Evolutionary conservation across 1,140 invertebrate species (phyloP), one percentile per base, ranked within the genome.

Genomic region (Potamilus streckersoni): DNA sequence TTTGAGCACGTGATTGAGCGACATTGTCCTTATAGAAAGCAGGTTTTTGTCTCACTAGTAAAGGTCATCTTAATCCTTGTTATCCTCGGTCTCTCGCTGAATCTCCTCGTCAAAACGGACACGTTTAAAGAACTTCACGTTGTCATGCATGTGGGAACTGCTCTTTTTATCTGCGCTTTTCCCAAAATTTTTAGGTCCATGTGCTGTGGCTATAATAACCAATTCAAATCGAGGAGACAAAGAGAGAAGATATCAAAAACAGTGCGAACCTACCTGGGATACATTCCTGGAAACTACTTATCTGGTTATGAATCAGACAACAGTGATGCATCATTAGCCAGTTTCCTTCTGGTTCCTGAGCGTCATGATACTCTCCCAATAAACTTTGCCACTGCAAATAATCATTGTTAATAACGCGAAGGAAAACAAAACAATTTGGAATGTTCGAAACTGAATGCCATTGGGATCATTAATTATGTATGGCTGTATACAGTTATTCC

Each of bases 1-100:
- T 74, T 74, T 74, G 72, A 74, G 27, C 64, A 68, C 31, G 72
- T 69, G 19, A 74, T 74, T 61, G 72, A 74, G 59, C 67, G 60
- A 27, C 72, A 74, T 62, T 61, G 17, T 55, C 72, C 72, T 12
- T 20, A 64, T 17, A 59, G 64, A n/a, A 74, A 68, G 17, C 58
- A 68, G 23, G 31, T 61, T 27, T 67, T 74, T 62, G 14, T 62
- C 15, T 68, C 72, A 23, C 56, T 74, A 4, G 2, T 74, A 15
- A 67, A 49, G 38, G 11, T 49, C 38, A 49, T 49, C 38, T 11
- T 49, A 49, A 49, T 49, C 68, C 31, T 68, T 31, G 62, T 58
- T 3, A 27, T 74, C 14, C 56, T 74, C 12, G 72, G 72, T 17
- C 27, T 74, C 2, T 74, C 57, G 49, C 20, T 74, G 12, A 69